phyloP scores from a whole-genome alignment of 2,113 vertebrate genomes.

The Mobula hypostoma region DNA sequence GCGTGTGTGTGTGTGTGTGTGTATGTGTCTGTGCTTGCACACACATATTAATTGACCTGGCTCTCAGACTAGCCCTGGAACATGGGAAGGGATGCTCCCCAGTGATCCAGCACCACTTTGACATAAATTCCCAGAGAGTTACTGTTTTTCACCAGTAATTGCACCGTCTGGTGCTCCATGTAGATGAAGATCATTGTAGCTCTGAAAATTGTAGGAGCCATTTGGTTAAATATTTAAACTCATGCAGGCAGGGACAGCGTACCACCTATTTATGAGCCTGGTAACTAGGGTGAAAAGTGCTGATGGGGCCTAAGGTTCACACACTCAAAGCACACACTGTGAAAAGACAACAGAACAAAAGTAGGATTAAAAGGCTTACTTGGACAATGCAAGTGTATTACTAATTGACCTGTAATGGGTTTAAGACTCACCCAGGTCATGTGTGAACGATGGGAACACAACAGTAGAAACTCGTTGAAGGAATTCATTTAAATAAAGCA shows the following conservation, averaged over 20 bases:
- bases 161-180: neutral
- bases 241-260: neutral
- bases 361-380: slow-evolving; percentile 30
- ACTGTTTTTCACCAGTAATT: too few species aligned
- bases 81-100: too few species aligned
- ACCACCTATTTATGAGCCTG: neutral
- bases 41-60: neutral
- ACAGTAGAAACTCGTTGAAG: slow-evolving; percentile 9
- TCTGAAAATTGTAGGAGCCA: neutral
- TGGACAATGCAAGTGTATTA: slow-evolving; percentile 33
- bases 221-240: neutral
- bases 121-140: neutral
- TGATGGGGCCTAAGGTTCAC: neutral
- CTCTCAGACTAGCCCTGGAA: too few species aligned
- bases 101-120: neutral
- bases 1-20: too few species aligned
- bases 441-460: slow-evolving; percentile 22
- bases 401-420: slow-evolving; percentile 35
- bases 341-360: slow-evolving; percentile 29
- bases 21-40: too few species aligned
- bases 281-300: slow-evolving; percentile 23
- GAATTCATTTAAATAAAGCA: slow-evolving; percentile 4
- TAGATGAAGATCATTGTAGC: neutral
- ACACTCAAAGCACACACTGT: slow-evolving; percentile 16
- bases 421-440: slow-evolving; percentile 35